phyloP scores from a whole-genome alignment of 1,140 invertebrate species.

The Pygmarrhopalites habei region DNA sequence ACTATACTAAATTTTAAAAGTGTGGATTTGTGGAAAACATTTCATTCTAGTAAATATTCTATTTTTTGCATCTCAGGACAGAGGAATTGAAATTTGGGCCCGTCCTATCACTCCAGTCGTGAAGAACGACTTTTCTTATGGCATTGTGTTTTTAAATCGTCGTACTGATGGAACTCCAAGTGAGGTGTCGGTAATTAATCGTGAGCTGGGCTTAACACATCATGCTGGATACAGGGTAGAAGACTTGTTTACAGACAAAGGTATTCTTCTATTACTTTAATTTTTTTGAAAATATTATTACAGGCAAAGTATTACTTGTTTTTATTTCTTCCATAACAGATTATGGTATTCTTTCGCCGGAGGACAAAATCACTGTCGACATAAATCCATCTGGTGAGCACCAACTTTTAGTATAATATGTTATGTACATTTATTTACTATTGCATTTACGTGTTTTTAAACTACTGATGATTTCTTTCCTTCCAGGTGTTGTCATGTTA shows the following conservation, averaged over 20 bases:
- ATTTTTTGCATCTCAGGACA: slow-evolving; percentile 56
- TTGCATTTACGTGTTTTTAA: not conserved
- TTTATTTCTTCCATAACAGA: too few relatives aligned
- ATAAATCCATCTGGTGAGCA: slow-evolving; percentile 77
- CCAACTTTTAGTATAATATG: not conserved
- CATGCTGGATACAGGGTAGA: slow-evolving; percentile 74
- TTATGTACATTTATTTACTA: not conserved
- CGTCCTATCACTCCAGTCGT: slow-evolving; percentile 72
- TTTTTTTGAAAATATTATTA: slow-evolving; percentile 44
- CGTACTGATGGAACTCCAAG: slow-evolving; percentile 84
- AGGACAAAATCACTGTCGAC: slow-evolving; percentile 83
- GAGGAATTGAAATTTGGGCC: slow-evolving; percentile 87
- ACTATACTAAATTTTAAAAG: slow-evolving; percentile 1
- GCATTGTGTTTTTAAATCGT: slow-evolving; percentile 76
- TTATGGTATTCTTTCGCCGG: slow-evolving; percentile 70
- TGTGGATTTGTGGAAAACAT: not conserved
- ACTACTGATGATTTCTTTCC: not conserved
- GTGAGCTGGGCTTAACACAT: slow-evolving; percentile 70
- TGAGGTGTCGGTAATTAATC: slow-evolving; percentile 73
- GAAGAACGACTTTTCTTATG: slow-evolving; percentile 76
- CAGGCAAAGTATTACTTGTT: slow-evolving; percentile 80
- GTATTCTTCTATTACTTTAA: too few relatives aligned
- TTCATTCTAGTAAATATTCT: not conserved
- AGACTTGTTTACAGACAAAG: slow-evolving; percentile 36
- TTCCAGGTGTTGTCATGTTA: slow-evolving; percentile 36